Percentiles rank a stretch among this genome's conserved stretches.
Conservation (phyloP, 2,888 invertebrate species). For the Ceriagrion tenellum region DNA sequence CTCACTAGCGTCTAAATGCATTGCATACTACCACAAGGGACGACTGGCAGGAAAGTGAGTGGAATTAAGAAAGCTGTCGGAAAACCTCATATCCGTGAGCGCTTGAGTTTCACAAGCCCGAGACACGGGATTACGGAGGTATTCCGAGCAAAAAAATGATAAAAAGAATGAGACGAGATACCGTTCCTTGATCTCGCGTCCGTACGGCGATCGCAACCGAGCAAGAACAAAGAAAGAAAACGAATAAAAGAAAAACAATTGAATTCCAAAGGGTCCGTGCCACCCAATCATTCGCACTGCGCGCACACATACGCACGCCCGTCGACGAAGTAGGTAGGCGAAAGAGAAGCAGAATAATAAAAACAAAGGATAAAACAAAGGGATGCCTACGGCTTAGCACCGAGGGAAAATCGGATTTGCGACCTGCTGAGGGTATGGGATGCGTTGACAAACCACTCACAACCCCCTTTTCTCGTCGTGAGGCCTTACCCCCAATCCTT, state of each 20-base stretch:
- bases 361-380: background rate
- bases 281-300: background rate
- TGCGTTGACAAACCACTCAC: slow-evolving; percentile 55
- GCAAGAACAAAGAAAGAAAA: background rate
- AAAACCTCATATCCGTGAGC: too few species aligned
- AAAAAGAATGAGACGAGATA: too few species aligned
- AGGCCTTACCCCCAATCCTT: too few species aligned
- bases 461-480: background rate
- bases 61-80: too few species aligned
- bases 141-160: too few species aligned
- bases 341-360: background rate
- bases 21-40: too few species aligned
- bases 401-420: slow-evolving; percentile 33
- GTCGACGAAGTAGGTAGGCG: background rate
- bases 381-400: background rate
- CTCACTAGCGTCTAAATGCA: too few species aligned
- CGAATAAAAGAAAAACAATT: background rate
- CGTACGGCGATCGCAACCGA: background rate
- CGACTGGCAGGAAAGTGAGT: too few species aligned
- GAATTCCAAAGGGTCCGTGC: too few species aligned
- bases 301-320: background rate
- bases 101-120: too few species aligned
- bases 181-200: too few species aligned
- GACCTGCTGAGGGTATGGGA: background rate
- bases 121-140: too few species aligned